Percentiles rank a stretch among this genome's conserved stretches.
These are phyloP conservation scores for Varroa destructor DNA, from an alignment of 1,140 invertebrate species.

Conservation along the genomic window DNA sequence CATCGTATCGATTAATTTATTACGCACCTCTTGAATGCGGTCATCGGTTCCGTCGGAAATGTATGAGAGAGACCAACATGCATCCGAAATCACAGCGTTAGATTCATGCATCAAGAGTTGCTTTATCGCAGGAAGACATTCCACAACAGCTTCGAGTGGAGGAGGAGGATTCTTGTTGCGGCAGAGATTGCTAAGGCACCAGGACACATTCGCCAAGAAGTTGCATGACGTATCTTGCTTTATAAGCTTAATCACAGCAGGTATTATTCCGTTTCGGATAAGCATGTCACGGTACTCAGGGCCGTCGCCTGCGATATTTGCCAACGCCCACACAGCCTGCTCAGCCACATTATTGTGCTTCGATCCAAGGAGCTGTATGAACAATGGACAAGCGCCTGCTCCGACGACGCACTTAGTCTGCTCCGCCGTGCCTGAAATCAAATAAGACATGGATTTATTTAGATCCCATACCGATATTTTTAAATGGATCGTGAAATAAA, in stretches of 20 bases:
- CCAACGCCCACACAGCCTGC: constrained; percentile 91
- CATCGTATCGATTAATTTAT: too few relatives aligned
- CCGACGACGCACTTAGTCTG: constrained; percentile 45
- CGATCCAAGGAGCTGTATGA: constrained; percentile 60
- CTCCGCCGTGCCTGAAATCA: constrained; percentile 41
- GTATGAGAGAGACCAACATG: constrained; percentile 93
- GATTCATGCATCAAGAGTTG: constrained; percentile 1
- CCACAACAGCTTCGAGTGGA: background rate
- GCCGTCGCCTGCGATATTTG: constrained; percentile 86
- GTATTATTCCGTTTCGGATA: constrained; percentile 39
- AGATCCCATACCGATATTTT: too few relatives aligned
- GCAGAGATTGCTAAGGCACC: constrained; percentile 42
- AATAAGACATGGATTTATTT: too few relatives aligned
- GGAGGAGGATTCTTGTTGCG: constrained; percentile 39
- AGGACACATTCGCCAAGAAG: constrained; percentile 40
- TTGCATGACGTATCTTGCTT: background rate
- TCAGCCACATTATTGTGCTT: constrained; percentile 65
- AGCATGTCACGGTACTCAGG: constrained; percentile 58
- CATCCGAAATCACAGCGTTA: constrained; percentile 48
- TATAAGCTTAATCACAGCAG: constrained; percentile 37
- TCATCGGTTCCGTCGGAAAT: constrained; percentile 84
- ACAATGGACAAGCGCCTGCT: constrained; percentile 65
- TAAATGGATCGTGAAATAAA: too few relatives aligned
- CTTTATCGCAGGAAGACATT: background rate
- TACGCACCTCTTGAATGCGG: constrained; percentile 64